Evolutionary conservation across 2,888 invertebrate species (phyloP).

Genomic region (Euzophera pinguis): DNA sequence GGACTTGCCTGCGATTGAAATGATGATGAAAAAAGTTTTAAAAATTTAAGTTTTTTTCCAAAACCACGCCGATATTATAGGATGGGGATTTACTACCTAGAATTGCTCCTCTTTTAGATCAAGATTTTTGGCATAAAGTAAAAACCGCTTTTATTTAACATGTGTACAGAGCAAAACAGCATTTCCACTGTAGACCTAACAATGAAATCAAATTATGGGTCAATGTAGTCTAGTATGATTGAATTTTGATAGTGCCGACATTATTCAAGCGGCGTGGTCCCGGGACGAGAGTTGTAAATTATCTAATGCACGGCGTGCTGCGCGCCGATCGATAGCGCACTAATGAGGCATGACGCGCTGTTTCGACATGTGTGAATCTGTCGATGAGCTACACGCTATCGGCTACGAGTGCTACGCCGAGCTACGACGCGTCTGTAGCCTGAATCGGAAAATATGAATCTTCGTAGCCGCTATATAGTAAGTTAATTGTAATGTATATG

Average conservation of each 20-base stretch:
- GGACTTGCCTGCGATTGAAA: no score
- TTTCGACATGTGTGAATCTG: conserved; percentile 44
- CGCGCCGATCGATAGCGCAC: conserved; percentile 53
- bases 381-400: conserved; percentile 16
- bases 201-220: background rate
- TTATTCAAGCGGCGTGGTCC: conserved; percentile 16
- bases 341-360: conserved; percentile 59
- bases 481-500: no score
- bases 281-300: conserved; percentile 17
- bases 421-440: background rate
- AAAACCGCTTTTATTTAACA: no score
- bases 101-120: no score
- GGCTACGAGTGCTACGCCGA: conserved; percentile 15
- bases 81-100: no score
- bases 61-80: no score
- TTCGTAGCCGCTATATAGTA: no score
- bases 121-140: no score
- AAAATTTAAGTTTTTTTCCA: no score
- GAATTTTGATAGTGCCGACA: conserved; percentile 12
- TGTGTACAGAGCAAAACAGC: no score
- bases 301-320: conserved; percentile 20
- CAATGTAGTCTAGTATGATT: conserved; percentile 13
- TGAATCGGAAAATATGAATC: no score
- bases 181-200: background rate
- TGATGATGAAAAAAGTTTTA: no score